Evolutionary conservation across 2,113 vertebrate species (phyloP), one percentile per base, ranked within the genome.

Genomic region (Dromiciops gliroides): DNA sequence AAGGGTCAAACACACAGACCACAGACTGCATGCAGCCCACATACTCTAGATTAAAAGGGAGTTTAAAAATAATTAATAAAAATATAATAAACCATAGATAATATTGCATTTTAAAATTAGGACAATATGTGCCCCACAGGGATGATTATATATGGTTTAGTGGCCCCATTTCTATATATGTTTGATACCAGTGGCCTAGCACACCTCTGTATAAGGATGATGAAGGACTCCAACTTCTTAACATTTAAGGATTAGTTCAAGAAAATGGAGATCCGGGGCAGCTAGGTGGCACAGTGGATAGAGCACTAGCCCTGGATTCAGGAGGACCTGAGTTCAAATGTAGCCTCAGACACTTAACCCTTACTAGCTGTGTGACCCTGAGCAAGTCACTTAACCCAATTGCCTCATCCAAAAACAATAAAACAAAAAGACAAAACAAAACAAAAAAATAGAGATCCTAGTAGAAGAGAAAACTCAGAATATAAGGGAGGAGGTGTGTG

Each of bases 61-160:
- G 6, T 19, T 44, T 14, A 2, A 44, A 44, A 44, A 44, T 6
- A 83, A 8, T 83, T 83, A 83, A 83, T 44, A 83, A 83, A 22
- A 44, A 16, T 37, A 67, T 23, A 83, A 83, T 44, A 83, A 44
- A 23, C 44, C 6, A 83, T 8, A 37, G 3, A 67, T 60, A 31
- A 31, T 67, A 37, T 67, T 67, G 11, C 16, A 75, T n/a, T 75
- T 75, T 75, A n/a, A 75, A 75, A n/a, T 6, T 75, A 75, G n/a
- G 37, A 75, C 1, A 22, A n/a, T 44, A n/a, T 6, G 16, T n/a
- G 14, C 0, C 5, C 14, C 37, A n/a, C 14, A n/a, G 16, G 5
- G 37, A 75, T 75, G 4, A 14, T 75, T 75, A 19, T 75, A n/a
- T 19, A 75, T n/a, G 37, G 16, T 75, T n/a, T 75, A 75, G 1